Base-by-base conservation (phyloP, 2,113 vertebrate species). In the Ariopsis seemanni region DNA sequence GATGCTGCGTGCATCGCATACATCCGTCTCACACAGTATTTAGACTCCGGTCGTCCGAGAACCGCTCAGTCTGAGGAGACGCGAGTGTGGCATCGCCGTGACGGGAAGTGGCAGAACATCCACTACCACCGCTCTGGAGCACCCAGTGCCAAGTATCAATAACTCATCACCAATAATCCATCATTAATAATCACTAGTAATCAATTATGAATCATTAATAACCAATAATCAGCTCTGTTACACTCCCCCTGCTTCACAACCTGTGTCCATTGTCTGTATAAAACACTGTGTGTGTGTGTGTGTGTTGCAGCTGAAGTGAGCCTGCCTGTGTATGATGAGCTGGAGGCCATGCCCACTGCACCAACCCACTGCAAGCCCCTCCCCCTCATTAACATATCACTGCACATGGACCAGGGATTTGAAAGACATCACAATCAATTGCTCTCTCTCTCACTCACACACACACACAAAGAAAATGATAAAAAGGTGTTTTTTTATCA, bases 61-160 rank as follows among this genome's bases (percentile, higher is more conserved):
- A 99, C 98, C 25, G 97, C 98, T 97, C 98, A 99, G 92, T 98
- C 98, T 0, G 98, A 99, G 94, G 98, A 99, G 91, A 99, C 98
- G 0, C 96, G 98, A 0, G 98, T 99, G 89, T 99, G 98, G 98
- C 98, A 99, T 90, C 97, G 98, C 86, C 97, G 97, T 0, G 98
- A 99, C 5, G 97, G 97, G 25, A 99, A 99, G 90, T 99, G 98
- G 98, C 98, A 99, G 94, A 99, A 99, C 60, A 97, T 99, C 90
- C 98, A 99, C 92, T 99, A 99, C 91, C 98, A 99, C 89, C 97
- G 98, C 91, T 99, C 98, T 4, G 98, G 98, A 89, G 97, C 98
- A 0, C 98, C 97, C 80, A 98, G 96, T 65, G 95, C 96, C 93
- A 98, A 97, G 96, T 99, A 97, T 97, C 96, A 90, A 11, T 80